Conservation (phyloP, 2,888 invertebrate genomes). For the Mimas tiliae region DNA sequence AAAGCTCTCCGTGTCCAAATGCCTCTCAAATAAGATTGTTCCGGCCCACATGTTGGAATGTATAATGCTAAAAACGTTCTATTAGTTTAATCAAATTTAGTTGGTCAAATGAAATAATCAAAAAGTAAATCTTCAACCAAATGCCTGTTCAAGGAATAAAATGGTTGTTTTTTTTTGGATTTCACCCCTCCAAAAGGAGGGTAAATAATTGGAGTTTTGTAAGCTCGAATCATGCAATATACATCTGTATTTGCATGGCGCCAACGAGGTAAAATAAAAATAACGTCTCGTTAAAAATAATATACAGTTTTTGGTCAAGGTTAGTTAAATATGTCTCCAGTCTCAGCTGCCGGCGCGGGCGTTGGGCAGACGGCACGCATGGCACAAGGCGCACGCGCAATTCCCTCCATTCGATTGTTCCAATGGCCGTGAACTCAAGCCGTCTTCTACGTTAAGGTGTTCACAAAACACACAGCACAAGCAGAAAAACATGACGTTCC, state of each 20-base stretch:
- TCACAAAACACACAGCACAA: slow-evolving; percentile 53
- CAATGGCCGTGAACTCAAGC: slow-evolving; percentile 73
- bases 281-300: slow-evolving; percentile 36
- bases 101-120: background rate
- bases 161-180: no score
- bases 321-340: slow-evolving; percentile 41
- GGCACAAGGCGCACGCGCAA: slow-evolving; percentile 42
- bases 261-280: slow-evolving; percentile 35
- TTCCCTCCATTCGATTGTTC: slow-evolving; percentile 74
- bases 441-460: slow-evolving; percentile 53
- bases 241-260: slow-evolving; percentile 26
- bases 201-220: background rate
- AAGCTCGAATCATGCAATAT: background rate
- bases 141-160: no score
- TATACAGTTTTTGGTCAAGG: slow-evolving; percentile 52
- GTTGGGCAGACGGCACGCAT: no score
- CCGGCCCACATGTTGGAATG: slow-evolving; percentile 23
- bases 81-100: slow-evolving; percentile 7
- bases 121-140: background rate
- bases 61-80: background rate
- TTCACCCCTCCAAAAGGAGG: no score
- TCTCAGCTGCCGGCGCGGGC: slow-evolving; percentile 45
- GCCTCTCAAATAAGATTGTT: slow-evolving; percentile 43
- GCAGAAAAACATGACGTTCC: slow-evolving; percentile 54
- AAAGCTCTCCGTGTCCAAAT: slow-evolving; percentile 26